Percentiles rank a stretch among this genome's conserved stretches.
Conservation (phyloP, 2,797 vertebrate species). For the Synanceia verrucosa region DNA sequence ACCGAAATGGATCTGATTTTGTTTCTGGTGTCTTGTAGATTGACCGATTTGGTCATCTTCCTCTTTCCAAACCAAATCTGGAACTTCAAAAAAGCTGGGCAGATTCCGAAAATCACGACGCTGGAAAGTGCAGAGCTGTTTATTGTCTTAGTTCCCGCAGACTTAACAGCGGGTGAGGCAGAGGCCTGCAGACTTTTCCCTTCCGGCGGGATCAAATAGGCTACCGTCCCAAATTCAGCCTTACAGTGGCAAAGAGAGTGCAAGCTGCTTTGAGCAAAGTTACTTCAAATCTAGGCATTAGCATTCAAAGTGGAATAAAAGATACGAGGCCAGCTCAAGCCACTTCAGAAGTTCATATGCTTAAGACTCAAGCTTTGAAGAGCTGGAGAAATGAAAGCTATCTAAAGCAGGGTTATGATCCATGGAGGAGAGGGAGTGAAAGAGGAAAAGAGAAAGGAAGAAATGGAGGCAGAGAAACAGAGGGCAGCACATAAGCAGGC, state of each 20-base stretch:
- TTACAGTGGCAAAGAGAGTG: constrained; percentile 32
- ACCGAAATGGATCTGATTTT: constrained; percentile 29
- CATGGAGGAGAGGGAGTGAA: constrained; percentile 36
- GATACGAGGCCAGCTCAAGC: constrained; percentile 58
- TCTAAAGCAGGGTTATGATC: constrained; percentile 76
- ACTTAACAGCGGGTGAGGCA: constrained; percentile 21
- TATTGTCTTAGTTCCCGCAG: constrained; percentile 9
- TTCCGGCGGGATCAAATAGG: constrained; percentile 29
- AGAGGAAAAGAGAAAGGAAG: constrained; percentile 26
- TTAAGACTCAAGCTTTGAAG: constrained; percentile 75
- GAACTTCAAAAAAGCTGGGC: constrained; percentile 28
- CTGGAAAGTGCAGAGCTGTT: background rate
- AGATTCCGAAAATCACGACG: background rate
- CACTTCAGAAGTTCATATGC: constrained; percentile 71
- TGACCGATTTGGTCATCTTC: background rate
- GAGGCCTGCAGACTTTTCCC: constrained; percentile 11
- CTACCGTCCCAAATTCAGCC: constrained; percentile 33
- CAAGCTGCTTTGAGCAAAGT: constrained; percentile 45
- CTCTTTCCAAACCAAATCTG: constrained; percentile 13
- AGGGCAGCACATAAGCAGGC: constrained; percentile 21
- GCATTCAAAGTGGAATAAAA: constrained; percentile 70
- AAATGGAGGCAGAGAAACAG: constrained; percentile 30
- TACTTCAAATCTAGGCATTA: constrained; percentile 66
- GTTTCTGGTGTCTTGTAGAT: constrained; percentile 29
- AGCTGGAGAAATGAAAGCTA: constrained; percentile 64